Conservation (phyloP, 2,113 vertebrate genomes). For the Tor tambroides region DNA sequence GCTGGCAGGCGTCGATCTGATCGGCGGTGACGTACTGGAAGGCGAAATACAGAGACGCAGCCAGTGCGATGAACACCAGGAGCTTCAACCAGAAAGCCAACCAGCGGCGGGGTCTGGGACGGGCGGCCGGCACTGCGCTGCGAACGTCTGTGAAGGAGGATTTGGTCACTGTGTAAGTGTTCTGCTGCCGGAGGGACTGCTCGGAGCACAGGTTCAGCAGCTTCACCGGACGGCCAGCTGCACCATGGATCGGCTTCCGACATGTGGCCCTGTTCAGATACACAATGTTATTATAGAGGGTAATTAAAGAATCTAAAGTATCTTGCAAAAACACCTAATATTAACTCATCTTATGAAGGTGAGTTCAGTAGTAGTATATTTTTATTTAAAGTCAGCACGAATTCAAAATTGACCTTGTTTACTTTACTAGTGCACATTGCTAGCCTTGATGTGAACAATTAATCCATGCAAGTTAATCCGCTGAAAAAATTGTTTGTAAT, state of each 20-base stretch:
- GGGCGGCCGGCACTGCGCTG: not conserved
- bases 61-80: constrained; percentile 81
- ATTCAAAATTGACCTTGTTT: too few species aligned
- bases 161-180: constrained; percentile 63
- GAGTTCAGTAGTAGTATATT: too few species aligned
- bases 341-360: not conserved
- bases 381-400: too few species aligned
- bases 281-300: not conserved
- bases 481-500: too few species aligned
- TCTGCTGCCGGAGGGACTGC: constrained; percentile 72
- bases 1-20: constrained; percentile 77
- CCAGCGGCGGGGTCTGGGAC: constrained; percentile 62
- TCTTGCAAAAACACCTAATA: not conserved
- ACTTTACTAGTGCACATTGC: too few species aligned
- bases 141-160: constrained; percentile 41
- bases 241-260: constrained; percentile 92
- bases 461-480: too few species aligned
- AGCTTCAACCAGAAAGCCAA: constrained; percentile 86
- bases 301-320: not conserved
- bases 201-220: constrained; percentile 86
- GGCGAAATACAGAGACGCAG: constrained; percentile 79
- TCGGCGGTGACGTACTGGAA: constrained; percentile 89
- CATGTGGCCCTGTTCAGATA: constrained; percentile 83
- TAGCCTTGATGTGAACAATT: too few species aligned
- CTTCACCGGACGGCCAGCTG: constrained; percentile 88